Conservation (phyloP, 2,113 vertebrate species). For the Polypterus bichir region DNA sequence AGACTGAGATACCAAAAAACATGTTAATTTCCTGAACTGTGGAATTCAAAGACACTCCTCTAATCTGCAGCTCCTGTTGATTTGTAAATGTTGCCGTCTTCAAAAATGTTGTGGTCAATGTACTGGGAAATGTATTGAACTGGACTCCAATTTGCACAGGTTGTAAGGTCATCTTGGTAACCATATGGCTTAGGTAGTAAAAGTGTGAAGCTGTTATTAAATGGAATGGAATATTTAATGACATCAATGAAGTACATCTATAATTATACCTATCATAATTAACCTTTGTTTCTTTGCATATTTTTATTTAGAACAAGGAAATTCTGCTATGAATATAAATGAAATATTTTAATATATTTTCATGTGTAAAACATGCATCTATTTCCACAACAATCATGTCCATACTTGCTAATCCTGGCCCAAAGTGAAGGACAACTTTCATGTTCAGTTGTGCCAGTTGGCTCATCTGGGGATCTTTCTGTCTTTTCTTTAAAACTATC, state of each 20-base stretch:
- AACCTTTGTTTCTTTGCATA: background rate
- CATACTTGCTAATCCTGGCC: constrained; percentile 3
- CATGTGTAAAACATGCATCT: background rate
- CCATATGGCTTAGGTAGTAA: constrained; percentile 14
- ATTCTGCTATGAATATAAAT: background rate
- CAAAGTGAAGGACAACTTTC: constrained; percentile 5
- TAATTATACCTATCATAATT: background rate
- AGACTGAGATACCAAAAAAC: constrained; percentile 16
- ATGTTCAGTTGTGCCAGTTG: constrained; percentile 1
- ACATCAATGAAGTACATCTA: constrained; percentile 1
- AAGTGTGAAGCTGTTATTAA: constrained; percentile 12
- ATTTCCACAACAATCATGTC: background rate
- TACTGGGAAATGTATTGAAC: constrained; percentile 24
- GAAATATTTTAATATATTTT: no score
- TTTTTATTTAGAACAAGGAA: background rate
- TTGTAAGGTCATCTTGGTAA: constrained; percentile 6
- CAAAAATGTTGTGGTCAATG: constrained; percentile 12
- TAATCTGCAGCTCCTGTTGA: constrained; percentile 7
- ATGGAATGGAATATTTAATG: constrained; percentile 9
- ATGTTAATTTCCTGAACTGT: constrained; percentile 17
- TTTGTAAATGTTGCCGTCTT: constrained; percentile 14
- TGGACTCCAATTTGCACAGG: constrained; percentile 12
- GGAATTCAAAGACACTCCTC: constrained; percentile 17
- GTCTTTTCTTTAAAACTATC: background rate
- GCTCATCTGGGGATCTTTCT: constrained; percentile 3